These are phyloP conservation scores for Melolontha melolontha DNA, from an alignment of 2,888 invertebrate species.

Conservation along the genomic window DNA sequence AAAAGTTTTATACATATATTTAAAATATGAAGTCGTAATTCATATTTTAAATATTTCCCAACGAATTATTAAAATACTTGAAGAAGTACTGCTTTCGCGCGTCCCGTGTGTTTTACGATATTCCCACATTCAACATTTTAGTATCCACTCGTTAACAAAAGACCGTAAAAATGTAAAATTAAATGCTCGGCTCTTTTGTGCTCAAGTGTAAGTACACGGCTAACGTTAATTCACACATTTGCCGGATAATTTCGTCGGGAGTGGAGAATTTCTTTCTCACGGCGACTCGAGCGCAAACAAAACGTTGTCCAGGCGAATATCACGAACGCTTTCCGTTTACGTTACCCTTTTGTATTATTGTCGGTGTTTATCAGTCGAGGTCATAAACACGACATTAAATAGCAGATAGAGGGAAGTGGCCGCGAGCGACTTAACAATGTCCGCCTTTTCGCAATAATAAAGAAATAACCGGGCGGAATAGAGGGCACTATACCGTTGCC, in stretches of 20 bases:
- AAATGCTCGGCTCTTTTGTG: slow-evolving; percentile 11
- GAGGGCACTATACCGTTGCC: slow-evolving; percentile 21
- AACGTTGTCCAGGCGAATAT: too few relatives aligned
- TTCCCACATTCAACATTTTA: too few relatives aligned
- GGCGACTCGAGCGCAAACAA: slow-evolving; percentile 1
- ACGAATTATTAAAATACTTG: slow-evolving; percentile 1
- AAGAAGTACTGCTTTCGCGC: neutral
- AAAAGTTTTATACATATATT: too few relatives aligned
- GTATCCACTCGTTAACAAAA: slow-evolving; percentile 1
- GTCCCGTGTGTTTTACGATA: too few relatives aligned
- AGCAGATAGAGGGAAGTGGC: slow-evolving; percentile 46
- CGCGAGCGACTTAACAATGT: slow-evolving; percentile 52
- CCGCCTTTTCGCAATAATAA: slow-evolving; percentile 56
- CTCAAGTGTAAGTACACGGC: too few relatives aligned
- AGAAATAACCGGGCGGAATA: slow-evolving; percentile 55
- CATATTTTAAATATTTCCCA: neutral
- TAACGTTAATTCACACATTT: too few relatives aligned
- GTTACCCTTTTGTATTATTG: slow-evolving; percentile 30
- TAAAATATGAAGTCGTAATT: too few relatives aligned
- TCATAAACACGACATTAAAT: slow-evolving; percentile 52
- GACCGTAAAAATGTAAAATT: slow-evolving; percentile 10
- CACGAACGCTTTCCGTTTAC: neutral
- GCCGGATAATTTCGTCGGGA: too few relatives aligned
- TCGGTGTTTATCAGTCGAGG: slow-evolving; percentile 34
- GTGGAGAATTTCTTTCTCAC: too few relatives aligned